These are phyloP conservation scores for Amphipyra berbera DNA, from an alignment of 2,888 invertebrate genomes.

Conservation along the genomic window DNA sequence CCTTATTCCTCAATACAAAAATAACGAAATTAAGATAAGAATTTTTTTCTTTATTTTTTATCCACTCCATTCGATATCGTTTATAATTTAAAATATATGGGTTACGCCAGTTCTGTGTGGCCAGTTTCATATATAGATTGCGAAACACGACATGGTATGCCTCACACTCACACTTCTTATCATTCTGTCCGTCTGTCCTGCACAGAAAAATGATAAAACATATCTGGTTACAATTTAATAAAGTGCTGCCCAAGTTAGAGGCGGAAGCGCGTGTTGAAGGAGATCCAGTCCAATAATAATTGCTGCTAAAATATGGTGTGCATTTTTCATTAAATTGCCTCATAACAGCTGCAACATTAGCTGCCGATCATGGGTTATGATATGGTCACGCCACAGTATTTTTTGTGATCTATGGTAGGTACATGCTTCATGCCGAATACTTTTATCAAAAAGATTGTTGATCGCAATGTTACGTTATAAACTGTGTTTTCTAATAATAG, in stretches of 20 bases:
- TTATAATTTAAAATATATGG: conserved; percentile 34
- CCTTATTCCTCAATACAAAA: too few relatives aligned
- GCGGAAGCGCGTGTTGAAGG: conserved; percentile 42
- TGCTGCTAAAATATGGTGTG: neutral
- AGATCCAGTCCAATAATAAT: neutral
- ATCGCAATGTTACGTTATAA: too few relatives aligned
- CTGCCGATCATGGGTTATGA: too few relatives aligned
- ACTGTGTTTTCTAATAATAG: too few relatives aligned
- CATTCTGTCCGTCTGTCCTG: conserved; percentile 76
- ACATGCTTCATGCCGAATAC: too few relatives aligned
- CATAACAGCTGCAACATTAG: too few relatives aligned
- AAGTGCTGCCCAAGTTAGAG: conserved; percentile 56
- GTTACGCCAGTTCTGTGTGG: conserved; percentile 24
- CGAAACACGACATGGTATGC: conserved; percentile 70
- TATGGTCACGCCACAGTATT: too few relatives aligned
- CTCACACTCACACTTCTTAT: conserved; percentile 73
- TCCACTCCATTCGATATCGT: neutral
- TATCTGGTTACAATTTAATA: conserved; percentile 84
- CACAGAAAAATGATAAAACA: conserved; percentile 84
- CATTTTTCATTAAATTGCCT: neutral
- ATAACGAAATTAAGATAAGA: neutral
- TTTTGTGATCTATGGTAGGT: too few relatives aligned
- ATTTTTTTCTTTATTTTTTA: neutral
- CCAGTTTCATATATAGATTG: conserved; percentile 64
- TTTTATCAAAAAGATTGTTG: too few relatives aligned